Evolutionary conservation across 2,113 vertebrate species (phyloP).

Genomic region (Phalacrocorax pelagicus): DNA sequence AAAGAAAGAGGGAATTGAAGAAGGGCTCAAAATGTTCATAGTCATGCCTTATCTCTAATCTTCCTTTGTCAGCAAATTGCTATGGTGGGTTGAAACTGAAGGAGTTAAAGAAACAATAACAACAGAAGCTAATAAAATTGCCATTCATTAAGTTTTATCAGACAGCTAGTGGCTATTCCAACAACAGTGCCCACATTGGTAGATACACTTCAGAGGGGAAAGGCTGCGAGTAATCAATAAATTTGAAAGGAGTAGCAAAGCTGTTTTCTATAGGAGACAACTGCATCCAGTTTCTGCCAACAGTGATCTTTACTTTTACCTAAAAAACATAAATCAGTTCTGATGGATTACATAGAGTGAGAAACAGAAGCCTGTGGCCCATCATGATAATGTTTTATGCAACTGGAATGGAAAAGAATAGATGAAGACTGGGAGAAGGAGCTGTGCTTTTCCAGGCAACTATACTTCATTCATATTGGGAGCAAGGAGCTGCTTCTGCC

Average conservation of each 20-base stretch:
- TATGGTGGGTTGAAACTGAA: neutral
- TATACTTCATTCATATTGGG: neutral
- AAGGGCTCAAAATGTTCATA: neutral
- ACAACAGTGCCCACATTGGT: neutral
- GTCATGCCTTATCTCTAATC: neutral
- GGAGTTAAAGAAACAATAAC: slow-evolving; percentile 18
- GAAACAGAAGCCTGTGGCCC: neutral
- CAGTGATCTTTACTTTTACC: neutral
- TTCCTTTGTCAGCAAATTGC: neutral
- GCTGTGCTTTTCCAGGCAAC: neutral
- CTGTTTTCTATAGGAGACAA: neutral
- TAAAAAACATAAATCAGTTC: neutral
- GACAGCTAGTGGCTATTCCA: neutral
- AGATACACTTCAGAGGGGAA: neutral
- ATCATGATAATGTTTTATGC: neutral
- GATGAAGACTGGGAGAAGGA: neutral
- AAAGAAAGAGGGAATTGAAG: neutral
- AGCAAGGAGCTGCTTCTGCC: neutral
- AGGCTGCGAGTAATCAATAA: neutral
- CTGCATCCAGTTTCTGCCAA: neutral
- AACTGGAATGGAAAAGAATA: neutral
- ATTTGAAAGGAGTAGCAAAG: neutral
- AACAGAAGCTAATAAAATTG: slow-evolving; percentile 16
- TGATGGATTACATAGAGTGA: neutral
- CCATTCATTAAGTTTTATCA: neutral